Evolutionary conservation across 23 tunicate genomes (phyloP).

Genomic region (Ascidia mentula): DNA sequence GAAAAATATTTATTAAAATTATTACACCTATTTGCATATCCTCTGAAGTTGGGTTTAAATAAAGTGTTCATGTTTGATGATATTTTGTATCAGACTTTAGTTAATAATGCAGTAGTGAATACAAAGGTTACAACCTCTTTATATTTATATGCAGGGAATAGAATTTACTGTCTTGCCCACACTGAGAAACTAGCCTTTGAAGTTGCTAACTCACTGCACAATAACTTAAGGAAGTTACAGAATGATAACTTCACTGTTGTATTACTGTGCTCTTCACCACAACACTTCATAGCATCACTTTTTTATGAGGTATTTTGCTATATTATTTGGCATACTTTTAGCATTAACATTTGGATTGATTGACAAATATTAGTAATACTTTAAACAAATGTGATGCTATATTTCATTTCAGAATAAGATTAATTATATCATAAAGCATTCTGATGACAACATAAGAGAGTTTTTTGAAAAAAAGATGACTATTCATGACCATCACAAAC

Average conservation of each 20-base stretch:
- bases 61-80: no score
- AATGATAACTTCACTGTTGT: slow-evolving; percentile 41
- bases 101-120: no score
- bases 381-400: no score
- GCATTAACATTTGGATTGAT: neutral
- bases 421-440: no score
- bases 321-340: neutral
- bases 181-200: slow-evolving; percentile 57
- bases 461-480: slow-evolving; percentile 5
- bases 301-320: slow-evolving; percentile 49
- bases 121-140: no score
- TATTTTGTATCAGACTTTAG: no score
- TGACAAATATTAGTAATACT: no score
- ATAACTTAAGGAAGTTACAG: slow-evolving; percentile 20
- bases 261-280: slow-evolving; percentile 30
- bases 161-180: slow-evolving; percentile 42
- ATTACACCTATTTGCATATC: no score
- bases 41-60: no score
- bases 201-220: slow-evolving; percentile 29
- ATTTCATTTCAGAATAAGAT: no score
- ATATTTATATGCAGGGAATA: slow-evolving; percentile 17
- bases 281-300: slow-evolving; percentile 55
- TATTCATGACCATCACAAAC: neutral
- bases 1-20: no score
- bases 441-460: slow-evolving; percentile 6